Percentiles rank a stretch among this genome's conserved stretches.
phyloP scores from a whole-genome alignment of 2,113 vertebrate species.

The Oreochromis niloticus region DNA sequence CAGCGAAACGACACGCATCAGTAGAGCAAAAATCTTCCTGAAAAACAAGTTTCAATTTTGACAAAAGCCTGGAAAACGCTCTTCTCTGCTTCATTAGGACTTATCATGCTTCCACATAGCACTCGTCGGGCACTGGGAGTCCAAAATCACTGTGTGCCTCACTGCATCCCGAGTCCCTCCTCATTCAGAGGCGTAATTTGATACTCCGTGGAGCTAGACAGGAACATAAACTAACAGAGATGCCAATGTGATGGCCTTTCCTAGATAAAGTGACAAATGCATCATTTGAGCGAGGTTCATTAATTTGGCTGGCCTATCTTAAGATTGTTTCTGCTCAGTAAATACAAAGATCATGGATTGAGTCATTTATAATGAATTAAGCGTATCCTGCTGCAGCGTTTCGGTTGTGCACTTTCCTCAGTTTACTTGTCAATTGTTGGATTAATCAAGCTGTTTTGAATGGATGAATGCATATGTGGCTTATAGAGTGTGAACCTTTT shows the following conservation, averaged over 20 bases:
- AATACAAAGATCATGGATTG: neutral
- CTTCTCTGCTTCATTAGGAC: neutral
- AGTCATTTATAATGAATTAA: slow-evolving; percentile 14
- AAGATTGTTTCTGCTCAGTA: neutral
- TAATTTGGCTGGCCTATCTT: slow-evolving; percentile 1
- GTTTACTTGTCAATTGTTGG: neutral
- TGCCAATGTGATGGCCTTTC: slow-evolving; percentile 10
- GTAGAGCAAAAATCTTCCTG: neutral
- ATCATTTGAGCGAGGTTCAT: slow-evolving; percentile 4
- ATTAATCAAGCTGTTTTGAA: neutral
- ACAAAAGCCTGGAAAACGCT: neutral
- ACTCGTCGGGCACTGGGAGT: neutral
- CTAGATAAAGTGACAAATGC: slow-evolving; percentile 17
- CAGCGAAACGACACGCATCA: neutral
- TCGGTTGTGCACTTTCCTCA: neutral
- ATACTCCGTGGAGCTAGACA: neutral
- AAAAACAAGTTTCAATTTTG: neutral
- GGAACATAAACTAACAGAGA: slow-evolving; percentile 33
- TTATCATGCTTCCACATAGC: neutral
- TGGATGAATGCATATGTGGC: neutral
- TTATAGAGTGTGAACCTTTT: neutral
- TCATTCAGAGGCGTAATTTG: neutral
- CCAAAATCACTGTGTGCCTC: neutral
- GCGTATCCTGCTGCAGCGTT: neutral
- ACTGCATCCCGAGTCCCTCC: neutral